Evolutionary conservation across 2,888 invertebrate species (phyloP).

Genomic region (Cryptocephalus primarius): DNA sequence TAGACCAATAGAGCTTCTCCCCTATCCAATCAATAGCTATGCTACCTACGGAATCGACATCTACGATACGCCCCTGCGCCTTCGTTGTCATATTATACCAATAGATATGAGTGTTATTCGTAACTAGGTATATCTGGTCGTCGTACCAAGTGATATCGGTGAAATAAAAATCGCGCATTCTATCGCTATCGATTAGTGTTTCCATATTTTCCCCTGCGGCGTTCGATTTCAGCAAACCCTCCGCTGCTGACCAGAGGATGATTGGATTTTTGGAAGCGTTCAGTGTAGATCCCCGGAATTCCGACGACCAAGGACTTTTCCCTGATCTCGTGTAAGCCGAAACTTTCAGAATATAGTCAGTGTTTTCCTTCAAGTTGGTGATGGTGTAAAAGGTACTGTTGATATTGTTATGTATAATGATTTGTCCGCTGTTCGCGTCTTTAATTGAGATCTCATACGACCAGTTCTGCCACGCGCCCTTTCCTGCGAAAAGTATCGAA

Average conservation of each 20-base stretch:
- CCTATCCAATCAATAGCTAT: conserved; percentile 88
- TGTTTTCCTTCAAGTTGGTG: conserved; percentile 59
- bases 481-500: conserved; percentile 33
- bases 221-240: conserved; percentile 71
- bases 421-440: conserved; percentile 38
- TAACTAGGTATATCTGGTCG: conserved; percentile 61
- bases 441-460: conserved; percentile 63
- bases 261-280: conserved; percentile 49
- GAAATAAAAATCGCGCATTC: conserved; percentile 35
- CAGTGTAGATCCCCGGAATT: conserved; percentile 43
- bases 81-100: conserved; percentile 59
- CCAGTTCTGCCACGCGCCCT: conserved; percentile 64
- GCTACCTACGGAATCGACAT: conserved; percentile 63
- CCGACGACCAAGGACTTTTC: conserved; percentile 66
- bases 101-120: conserved; percentile 51
- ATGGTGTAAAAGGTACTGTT: conserved; percentile 55
- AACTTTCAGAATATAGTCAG: conserved; percentile 67
- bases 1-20: conserved; percentile 82
- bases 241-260: conserved; percentile 64
- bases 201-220: conserved; percentile 67
- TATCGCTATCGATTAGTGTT: conserved; percentile 50
- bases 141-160: conserved; percentile 70
- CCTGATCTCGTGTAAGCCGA: conserved; percentile 68
- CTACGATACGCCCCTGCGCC: conserved; percentile 44
- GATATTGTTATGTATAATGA: conserved; percentile 37